These are phyloP conservation scores for Nasonia longicornis DNA, from an alignment of 1,140 invertebrate genomes.

Conservation along the genomic window DNA sequence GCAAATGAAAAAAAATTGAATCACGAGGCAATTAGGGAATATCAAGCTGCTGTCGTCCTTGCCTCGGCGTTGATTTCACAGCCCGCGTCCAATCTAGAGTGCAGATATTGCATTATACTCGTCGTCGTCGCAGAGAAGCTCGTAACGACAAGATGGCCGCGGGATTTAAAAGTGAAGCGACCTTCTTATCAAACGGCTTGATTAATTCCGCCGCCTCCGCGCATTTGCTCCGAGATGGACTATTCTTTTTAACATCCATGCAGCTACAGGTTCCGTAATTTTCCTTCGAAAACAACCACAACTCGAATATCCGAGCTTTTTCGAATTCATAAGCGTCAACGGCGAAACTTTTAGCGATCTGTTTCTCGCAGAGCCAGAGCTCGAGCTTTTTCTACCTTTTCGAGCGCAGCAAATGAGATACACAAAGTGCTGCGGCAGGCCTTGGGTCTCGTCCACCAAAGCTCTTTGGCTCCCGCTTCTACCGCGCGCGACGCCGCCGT, in stretches of 20 bases:
- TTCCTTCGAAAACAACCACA: neutral
- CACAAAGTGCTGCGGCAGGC: neutral
- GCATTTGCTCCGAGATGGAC: neutral
- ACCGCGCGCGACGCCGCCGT: neutral
- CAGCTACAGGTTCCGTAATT: neutral
- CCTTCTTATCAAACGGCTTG: constrained; percentile 6
- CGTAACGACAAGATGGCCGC: neutral
- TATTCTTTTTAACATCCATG: neutral
- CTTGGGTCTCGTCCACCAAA: neutral
- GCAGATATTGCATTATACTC: constrained; percentile 27
- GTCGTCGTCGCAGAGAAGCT: neutral
- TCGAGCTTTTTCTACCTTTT: neutral
- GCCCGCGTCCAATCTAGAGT: neutral
- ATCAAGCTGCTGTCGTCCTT: neutral
- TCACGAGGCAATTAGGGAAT: constrained; percentile 31
- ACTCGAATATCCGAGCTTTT: neutral
- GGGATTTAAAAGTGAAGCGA: constrained; percentile 15
- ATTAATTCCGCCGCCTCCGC: neutral
- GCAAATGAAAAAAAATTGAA: constrained; percentile 31
- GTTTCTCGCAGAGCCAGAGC: neutral
- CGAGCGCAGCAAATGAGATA: neutral
- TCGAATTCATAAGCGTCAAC: no score
- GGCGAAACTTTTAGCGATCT: neutral
- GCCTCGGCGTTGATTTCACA: constrained; percentile 19
- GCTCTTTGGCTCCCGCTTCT: neutral